Conservation (phyloP, 2,113 vertebrate genomes). For the Physeter macrocephalus region DNA sequence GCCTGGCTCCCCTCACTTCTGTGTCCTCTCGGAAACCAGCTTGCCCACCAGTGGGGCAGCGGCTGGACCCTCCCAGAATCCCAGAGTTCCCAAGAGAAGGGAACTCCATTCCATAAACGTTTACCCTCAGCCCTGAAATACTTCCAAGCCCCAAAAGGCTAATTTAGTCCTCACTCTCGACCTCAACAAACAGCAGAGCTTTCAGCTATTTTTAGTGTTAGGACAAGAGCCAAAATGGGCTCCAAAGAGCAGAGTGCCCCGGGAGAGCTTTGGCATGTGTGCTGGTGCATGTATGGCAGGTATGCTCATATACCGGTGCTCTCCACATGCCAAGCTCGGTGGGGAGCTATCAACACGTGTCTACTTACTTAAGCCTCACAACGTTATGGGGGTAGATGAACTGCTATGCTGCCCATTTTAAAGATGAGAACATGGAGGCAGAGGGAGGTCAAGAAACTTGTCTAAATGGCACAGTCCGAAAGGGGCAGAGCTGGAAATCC, state of each 20-base stretch:
- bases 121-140: background rate
- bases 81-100: background rate
- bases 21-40: background rate
- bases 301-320: background rate
- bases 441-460: background rate
- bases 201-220: background rate
- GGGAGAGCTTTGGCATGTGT: background rate
- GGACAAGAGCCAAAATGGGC: background rate
- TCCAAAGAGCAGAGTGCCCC: background rate
- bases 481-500: background rate
- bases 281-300: rapidly evolving
- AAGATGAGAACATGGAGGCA: background rate
- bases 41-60: rapidly evolving
- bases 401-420: background rate
- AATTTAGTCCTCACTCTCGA: background rate
- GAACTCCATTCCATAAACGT: background rate
- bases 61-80: background rate
- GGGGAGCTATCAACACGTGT: background rate
- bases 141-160: background rate
- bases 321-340: rapidly evolving
- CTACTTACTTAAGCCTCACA: background rate
- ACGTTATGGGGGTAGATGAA: too few species aligned
- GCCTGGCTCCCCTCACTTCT: background rate
- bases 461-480: background rate
- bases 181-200: background rate